Base-by-base conservation (phyloP, 2,888 invertebrate species). In the Nymphalis c-album region DNA sequence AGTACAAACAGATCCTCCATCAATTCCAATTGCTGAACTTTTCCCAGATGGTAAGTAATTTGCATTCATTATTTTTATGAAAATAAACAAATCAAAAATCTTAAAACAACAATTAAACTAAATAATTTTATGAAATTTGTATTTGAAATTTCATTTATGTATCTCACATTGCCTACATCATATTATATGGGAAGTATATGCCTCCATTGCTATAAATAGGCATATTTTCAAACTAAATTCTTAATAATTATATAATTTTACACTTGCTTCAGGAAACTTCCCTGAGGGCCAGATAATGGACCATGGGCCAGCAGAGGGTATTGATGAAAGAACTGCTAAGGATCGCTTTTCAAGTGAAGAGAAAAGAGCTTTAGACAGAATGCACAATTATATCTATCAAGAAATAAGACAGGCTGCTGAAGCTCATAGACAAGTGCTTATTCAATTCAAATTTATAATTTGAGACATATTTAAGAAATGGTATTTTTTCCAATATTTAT, bases 341-440 rank as follows among this genome's bases (percentile, higher is more conserved):
- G 96, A 98, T 79, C 94, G 98, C 53, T 96, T 96, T 80, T 94
- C 95, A 0, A 96, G 95, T 74, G 97, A 97, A 81, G 98, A 97
- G 81, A 98, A 99, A 80, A 94, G 96, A 75, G 97, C 98, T 5
- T 86, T 98, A 35, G 99, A 99, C 84, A 93, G 96, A 77, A 95
- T 97, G 90, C 97, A 98, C 75, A 96, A 95, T 77, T 98, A 99
- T 78, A 96, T 98, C 79, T 99, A 99, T 83, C 97, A 97, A 80
- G 98, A 99, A 87, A 95, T 99, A 64, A 94, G 99, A 69, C 95
- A 97, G 77, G 99, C 99, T 22, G 99, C 99, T 13, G 99, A 99
- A 85, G 99, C 98, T 57, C 99, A 99, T 86, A 95, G 99, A 90
- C 98, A 98, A 93, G 95, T 97, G 63, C 20, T 58, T 46, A 60